A percentile compares a stretch with the other conserved stretches of the same genome.
Evolutionary conservation across 2,888 invertebrate species (phyloP).

Genomic region (Eucera pruinosa): DNA sequence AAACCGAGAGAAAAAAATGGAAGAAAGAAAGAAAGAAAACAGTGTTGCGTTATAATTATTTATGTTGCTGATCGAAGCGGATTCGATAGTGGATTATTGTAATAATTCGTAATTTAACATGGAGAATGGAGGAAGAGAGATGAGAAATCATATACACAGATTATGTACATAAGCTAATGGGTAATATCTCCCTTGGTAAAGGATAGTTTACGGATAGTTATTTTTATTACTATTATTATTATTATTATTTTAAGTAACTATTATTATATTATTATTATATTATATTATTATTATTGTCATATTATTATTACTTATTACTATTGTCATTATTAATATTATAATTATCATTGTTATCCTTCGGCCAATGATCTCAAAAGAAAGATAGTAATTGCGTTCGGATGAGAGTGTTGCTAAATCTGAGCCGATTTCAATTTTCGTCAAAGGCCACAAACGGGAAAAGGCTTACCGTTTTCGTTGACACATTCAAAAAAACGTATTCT

Average conservation of each 20-base stretch:
- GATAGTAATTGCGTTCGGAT: slow-evolving; percentile 64
- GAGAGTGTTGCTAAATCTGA: slow-evolving; percentile 57
- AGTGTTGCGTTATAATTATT: slow-evolving; percentile 80
- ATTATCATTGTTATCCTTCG: slow-evolving; percentile 81
- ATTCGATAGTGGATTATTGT: slow-evolving; percentile 77
- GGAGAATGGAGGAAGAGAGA: slow-evolving; percentile 60
- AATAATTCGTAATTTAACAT: slow-evolving; percentile 75
- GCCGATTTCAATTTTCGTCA: slow-evolving; percentile 58
- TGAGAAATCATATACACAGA: slow-evolving; percentile 74
- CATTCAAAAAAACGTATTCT: slow-evolving; percentile 27
- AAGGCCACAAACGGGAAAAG: slow-evolving; percentile 45
- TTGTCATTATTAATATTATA: slow-evolving; percentile 68
- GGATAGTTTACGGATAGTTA: slow-evolving; percentile 81
- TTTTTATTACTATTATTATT: slow-evolving; percentile 79
- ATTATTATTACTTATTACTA: slow-evolving; percentile 61
- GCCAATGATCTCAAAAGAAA: slow-evolving; percentile 80
- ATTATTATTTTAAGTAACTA: slow-evolving; percentile 69
- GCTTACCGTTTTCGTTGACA: slow-evolving; percentile 20
- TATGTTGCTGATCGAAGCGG: slow-evolving; percentile 79
- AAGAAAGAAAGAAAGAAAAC: slow-evolving; percentile 28
- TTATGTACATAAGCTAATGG: slow-evolving; percentile 79
- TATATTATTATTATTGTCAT: slow-evolving; percentile 44
- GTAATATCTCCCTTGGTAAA: slow-evolving; percentile 78
- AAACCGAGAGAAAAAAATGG: slow-evolving; percentile 2
- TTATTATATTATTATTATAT: slow-evolving; percentile 58